phyloP scores from a whole-genome alignment of 2,113 vertebrate genomes.

The Indicator indicator region DNA sequence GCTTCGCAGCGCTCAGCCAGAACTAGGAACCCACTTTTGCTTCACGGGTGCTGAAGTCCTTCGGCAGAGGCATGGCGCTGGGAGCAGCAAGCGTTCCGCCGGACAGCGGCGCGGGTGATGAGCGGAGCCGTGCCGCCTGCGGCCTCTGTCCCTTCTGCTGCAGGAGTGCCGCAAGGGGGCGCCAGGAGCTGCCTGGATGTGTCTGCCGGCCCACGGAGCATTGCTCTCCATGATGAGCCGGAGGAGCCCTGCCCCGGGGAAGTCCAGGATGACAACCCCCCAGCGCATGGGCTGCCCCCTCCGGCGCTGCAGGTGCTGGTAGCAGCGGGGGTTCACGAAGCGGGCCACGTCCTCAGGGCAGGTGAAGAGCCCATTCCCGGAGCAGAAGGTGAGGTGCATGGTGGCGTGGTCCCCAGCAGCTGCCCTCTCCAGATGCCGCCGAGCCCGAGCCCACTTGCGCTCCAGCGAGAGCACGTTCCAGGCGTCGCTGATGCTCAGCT shows the following conservation, averaged over 20 bases:
- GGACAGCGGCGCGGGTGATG: background rate
- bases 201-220: background rate
- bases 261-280: conserved; percentile 85
- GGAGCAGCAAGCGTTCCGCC: background rate
- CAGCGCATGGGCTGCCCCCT: conserved; percentile 59
- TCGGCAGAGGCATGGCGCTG: background rate
- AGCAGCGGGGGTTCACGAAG: conserved; percentile 75
- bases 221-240: conserved; percentile 81
- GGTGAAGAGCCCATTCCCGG: conserved; percentile 81
- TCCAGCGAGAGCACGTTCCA: conserved; percentile 82
- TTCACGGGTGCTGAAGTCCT: accelerated
- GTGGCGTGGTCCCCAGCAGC: conserved; percentile 53
- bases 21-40: background rate
- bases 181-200: background rate
- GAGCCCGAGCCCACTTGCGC: conserved; percentile 78
- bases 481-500: conserved; percentile 79
- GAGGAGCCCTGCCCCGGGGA: conserved; percentile 77
- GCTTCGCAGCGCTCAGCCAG: background rate
- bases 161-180: accelerated
- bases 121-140: background rate
- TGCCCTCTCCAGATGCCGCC: conserved; percentile 75
- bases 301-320: conserved; percentile 69
- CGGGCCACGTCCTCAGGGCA: conserved; percentile 77
- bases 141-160: accelerated
- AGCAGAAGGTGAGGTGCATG: conserved; percentile 84